Evolutionary conservation across 2,888 invertebrate genomes (phyloP).

Genomic region (Agrotis ipsilon): DNA sequence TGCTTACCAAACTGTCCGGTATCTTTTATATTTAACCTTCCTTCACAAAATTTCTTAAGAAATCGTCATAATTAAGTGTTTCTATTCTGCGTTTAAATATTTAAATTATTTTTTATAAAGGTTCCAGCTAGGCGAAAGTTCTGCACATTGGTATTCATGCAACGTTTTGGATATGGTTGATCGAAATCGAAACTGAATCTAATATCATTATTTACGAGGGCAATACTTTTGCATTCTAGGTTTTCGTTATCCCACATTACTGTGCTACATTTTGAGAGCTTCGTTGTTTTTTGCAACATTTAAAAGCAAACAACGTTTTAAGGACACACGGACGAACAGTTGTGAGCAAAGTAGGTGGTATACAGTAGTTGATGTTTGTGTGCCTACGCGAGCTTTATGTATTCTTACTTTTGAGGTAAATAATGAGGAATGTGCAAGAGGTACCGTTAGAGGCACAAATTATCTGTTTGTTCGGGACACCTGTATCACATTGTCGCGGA

Average conservation of each 20-base stretch:
- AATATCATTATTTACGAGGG: conserved; percentile 61
- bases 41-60: conserved; percentile 1
- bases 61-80: not conserved
- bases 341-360: conserved; percentile 69
- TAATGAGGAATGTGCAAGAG: conserved; percentile 68
- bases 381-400: conserved; percentile 57
- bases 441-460: conserved; percentile 73
- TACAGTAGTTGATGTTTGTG: conserved; percentile 61
- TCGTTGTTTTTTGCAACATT: conserved; percentile 71
- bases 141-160: conserved; percentile 13
- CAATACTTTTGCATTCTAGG: conserved; percentile 45
- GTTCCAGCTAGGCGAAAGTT: not conserved
- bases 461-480: conserved; percentile 67
- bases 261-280: conserved; percentile 51
- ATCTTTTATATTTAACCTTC: conserved; percentile 8
- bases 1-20: conserved; percentile 6
- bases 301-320: conserved; percentile 80
- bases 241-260: conserved; percentile 43
- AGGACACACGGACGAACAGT: conserved; percentile 74
- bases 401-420: conserved; percentile 66
- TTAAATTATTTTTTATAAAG: not conserved
- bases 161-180: conserved; percentile 22
- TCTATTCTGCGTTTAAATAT: not conserved
- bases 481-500: conserved; percentile 51
- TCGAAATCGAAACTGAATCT: conserved; percentile 40